Conservation (phyloP, 2,113 vertebrate genomes). For the Pelodiscus sinensis region DNA sequence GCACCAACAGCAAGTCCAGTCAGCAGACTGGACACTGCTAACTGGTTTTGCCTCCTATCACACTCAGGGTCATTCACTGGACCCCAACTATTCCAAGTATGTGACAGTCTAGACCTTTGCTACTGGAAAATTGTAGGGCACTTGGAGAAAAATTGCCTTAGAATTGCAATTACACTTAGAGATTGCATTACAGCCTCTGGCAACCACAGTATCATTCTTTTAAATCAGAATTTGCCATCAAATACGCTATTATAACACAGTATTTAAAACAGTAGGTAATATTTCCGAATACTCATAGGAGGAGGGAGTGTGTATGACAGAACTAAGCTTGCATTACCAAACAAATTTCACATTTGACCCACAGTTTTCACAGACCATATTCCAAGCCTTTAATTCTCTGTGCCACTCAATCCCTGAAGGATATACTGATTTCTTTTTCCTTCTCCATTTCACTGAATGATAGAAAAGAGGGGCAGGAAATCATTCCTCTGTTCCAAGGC, state of each 20-base stretch:
- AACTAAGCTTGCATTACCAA: not conserved
- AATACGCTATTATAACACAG: not conserved
- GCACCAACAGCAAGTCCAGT: not conserved
- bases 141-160: not conserved
- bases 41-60: not conserved
- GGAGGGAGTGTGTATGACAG: not conserved
- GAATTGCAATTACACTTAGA: not conserved
- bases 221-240: not conserved
- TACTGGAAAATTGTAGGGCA: not conserved
- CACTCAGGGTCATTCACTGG: not conserved
- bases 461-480: not conserved
- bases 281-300: not conserved
- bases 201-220: not conserved
- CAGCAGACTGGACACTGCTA: not conserved
- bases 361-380: not conserved
- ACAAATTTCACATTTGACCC: not conserved
- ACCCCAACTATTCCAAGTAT: not conserved
- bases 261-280: not conserved
- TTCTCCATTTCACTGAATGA: not conserved
- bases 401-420: not conserved
- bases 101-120: not conserved
- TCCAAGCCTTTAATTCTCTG: not conserved
- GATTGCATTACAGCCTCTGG: not conserved
- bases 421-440: not conserved
- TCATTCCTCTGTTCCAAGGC: not conserved